Evolutionary conservation across 2,113 vertebrate species (phyloP), one percentile per base, ranked within the genome.

Genomic region (Ceratotherium simum): DNA sequence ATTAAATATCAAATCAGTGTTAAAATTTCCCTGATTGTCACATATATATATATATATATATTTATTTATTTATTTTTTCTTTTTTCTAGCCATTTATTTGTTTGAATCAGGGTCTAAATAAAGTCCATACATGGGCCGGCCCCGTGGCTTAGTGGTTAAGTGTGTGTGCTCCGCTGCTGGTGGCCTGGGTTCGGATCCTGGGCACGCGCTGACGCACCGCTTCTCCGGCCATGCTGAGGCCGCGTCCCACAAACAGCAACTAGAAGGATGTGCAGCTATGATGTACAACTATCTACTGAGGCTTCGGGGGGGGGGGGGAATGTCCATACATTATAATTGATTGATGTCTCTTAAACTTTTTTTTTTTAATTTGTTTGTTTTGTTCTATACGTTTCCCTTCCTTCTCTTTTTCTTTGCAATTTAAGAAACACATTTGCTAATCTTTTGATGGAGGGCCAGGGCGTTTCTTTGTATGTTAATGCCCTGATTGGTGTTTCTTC

Each of bases 1-100:
- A 48, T 76, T 95, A 91, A 92, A 72, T 90, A 69, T 90, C 29
- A 92, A 86, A 54, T 92, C 31, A 93, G 13, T 83, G 36, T 83
- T 87, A 87, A 82, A 48, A 78, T 90, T 92, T 81, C 78, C 39
- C 64, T 72, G 42, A 25, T 82, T 72, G 5, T 94, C 27, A 56
- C 60, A 17, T 42, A 42, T 14, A 65, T 36, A 13, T 60, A 18
- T 8, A 23, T 23, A 39, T 39, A 39, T 39, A 39, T 39, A n/a
- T n/a, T n/a, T n/a, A 56, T 20, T 5, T 76, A 18, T 48, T 18
- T 48, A 1, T 3, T 0, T 42, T 42, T 23, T 54, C 18, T 51
- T n/a, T 70, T 75, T 92, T 80, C 54, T n/a, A 36, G 56, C 62
- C 16, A 42, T 23, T 89, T 70, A 27, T 1, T 70, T 80, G 51